These are phyloP conservation scores for Meliscaeva auricollis DNA, from an alignment of 2,888 invertebrate genomes.

Conservation along the genomic window DNA sequence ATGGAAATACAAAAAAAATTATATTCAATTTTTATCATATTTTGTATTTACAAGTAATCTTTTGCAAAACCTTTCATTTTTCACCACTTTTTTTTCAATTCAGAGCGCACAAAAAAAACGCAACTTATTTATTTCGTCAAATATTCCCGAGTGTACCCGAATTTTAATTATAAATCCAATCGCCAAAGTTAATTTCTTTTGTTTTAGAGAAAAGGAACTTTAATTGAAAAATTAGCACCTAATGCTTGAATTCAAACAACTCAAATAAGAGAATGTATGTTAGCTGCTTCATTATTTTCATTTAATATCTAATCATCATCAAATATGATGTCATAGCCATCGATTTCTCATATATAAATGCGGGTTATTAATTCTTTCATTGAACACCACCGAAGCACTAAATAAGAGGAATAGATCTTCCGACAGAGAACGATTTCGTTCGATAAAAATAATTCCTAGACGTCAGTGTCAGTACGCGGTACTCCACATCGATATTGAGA, in stretches of 20 bases:
- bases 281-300: not conserved
- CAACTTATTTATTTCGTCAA: too few relatives aligned
- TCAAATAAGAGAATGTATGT: not conserved
- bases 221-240: not conserved
- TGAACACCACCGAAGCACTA: not conserved
- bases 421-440: not conserved
- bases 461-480: not conserved
- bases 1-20: too few relatives aligned
- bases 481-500: not conserved
- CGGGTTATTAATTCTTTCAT: not conserved
- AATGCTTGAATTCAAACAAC: not conserved
- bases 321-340: slow-evolving; percentile 9
- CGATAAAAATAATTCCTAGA: not conserved
- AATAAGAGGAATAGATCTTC: not conserved
- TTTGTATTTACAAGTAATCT: too few relatives aligned
- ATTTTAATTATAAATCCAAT: too few relatives aligned
- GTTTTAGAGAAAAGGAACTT: too few relatives aligned
- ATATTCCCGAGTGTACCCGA: too few relatives aligned
- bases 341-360: slow-evolving; percentile 12
- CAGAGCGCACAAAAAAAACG: too few relatives aligned
- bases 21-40: too few relatives aligned
- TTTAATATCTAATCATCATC: not conserved
- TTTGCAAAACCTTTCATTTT: too few relatives aligned
- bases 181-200: too few relatives aligned
- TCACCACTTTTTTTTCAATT: too few relatives aligned